Conservation (phyloP, 2,113 vertebrate genomes). For the Calyptomena viridis region DNA sequence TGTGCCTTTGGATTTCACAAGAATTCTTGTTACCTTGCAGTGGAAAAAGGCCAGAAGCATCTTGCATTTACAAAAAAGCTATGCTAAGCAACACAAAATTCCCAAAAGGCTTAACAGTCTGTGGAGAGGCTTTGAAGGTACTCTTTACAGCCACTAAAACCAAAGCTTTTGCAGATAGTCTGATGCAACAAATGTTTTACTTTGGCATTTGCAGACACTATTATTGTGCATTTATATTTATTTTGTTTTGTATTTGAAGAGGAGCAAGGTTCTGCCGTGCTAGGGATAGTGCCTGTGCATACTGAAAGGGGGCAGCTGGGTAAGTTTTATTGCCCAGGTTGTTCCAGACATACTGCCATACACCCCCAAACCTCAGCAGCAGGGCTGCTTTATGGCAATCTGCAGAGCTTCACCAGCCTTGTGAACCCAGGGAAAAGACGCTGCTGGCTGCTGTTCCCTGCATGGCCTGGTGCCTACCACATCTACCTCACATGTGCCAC, state of each 20-base stretch:
- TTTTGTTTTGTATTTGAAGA: not conserved
- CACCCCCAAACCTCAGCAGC: not conserved
- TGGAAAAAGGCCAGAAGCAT: not conserved
- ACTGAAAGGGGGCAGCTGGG: not conserved
- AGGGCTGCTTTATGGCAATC: not conserved
- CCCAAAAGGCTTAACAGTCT: not conserved
- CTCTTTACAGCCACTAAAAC: not conserved
- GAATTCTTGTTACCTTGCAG: not conserved
- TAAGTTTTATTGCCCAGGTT: not conserved
- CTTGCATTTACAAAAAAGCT: not conserved
- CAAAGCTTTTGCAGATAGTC: not conserved
- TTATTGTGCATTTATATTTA: not conserved
- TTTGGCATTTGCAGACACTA: not conserved
- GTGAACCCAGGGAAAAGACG: not conserved
- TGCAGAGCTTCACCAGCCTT: not conserved
- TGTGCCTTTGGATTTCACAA: not conserved
- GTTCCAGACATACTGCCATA: not conserved
- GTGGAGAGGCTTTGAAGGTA: not conserved
- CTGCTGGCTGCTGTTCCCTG: not conserved
- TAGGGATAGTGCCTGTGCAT: not conserved
- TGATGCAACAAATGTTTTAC: not conserved
- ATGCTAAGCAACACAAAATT: not conserved
- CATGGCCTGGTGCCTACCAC: not conserved
- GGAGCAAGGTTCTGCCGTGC: not conserved
- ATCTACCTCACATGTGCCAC: not conserved